Conservation (phyloP, 2,113 vertebrate genomes). For the Brachypteracias leptosomus region DNA sequence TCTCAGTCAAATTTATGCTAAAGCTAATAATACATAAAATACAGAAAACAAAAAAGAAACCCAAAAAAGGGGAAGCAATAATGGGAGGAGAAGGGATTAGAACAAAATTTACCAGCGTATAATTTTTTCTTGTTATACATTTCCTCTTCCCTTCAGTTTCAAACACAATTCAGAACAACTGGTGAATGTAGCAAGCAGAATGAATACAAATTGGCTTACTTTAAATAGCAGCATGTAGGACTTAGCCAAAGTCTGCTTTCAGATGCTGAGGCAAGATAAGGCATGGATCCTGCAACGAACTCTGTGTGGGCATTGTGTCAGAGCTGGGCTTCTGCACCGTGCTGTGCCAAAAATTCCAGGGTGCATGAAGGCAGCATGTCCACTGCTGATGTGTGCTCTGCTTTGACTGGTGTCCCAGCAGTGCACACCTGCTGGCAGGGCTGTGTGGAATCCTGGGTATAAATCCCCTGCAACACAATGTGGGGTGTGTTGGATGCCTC, state of each 20-base stretch:
- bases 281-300: slow-evolving; percentile 7
- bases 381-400: not conserved
- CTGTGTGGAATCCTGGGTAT: not conserved
- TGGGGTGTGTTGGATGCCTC: not conserved
- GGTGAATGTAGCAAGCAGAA: slow-evolving; percentile 65
- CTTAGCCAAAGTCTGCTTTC: slow-evolving; percentile 66
- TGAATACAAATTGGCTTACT: slow-evolving; percentile 71
- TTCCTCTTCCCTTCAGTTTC: slow-evolving; percentile 53
- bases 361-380: not conserved
- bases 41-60: slow-evolving; percentile 58
- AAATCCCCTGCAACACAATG: not conserved
- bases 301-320: not conserved
- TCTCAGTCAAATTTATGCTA: slow-evolving; percentile 70
- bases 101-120: slow-evolving; percentile 65
- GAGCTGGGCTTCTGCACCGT: not conserved
- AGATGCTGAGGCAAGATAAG: slow-evolving; percentile 51
- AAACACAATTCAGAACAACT: slow-evolving; percentile 70
- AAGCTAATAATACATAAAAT: slow-evolving; percentile 69
- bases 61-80: slow-evolving; percentile 35
- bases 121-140: slow-evolving; percentile 68
- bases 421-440: not conserved
- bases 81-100: slow-evolving; percentile 57
- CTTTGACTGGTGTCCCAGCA: not conserved
- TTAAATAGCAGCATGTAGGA: slow-evolving; percentile 67
- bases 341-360: not conserved